Conservation (phyloP, 2,888 invertebrate species). For the Gandaritis pyraliata region DNA sequence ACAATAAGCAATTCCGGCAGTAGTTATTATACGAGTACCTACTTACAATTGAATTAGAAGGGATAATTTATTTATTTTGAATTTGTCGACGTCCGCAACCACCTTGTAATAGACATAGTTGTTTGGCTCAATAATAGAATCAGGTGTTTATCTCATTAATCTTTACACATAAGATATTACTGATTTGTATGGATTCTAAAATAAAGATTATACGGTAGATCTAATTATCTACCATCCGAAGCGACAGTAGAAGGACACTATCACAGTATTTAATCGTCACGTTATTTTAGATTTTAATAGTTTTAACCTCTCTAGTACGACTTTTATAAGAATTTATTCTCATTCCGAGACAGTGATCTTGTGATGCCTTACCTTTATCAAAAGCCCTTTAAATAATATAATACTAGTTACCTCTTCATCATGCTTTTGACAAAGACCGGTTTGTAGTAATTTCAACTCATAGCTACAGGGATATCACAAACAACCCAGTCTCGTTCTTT, state of each 20-base stretch:
- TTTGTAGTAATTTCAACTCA: neutral
- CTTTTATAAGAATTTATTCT: neutral
- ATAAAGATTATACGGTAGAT: neutral
- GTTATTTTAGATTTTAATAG: neutral
- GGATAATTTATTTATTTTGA: neutral
- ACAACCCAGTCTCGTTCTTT: constrained; percentile 3
- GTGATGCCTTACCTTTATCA: neutral
- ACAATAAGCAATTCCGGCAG: too few species aligned
- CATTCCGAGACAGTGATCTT: neutral
- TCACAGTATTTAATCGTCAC: neutral
- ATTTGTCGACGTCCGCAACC: neutral
- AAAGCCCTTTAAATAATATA: neutral
- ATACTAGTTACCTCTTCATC: neutral
- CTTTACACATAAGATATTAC: neutral
- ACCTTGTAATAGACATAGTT: neutral
- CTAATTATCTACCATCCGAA: neutral
- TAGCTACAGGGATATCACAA: neutral
- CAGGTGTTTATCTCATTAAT: constrained; percentile 6
- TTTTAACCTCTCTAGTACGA: neutral
- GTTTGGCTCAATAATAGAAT: neutral
- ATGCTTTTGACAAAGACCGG: neutral
- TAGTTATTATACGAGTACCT: too few species aligned
- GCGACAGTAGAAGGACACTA: constrained; percentile 1
- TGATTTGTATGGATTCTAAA: neutral
- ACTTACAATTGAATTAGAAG: too few species aligned